phyloP scores from a whole-genome alignment of 2,797 vertebrate genomes.

The Malurus splendens region DNA sequence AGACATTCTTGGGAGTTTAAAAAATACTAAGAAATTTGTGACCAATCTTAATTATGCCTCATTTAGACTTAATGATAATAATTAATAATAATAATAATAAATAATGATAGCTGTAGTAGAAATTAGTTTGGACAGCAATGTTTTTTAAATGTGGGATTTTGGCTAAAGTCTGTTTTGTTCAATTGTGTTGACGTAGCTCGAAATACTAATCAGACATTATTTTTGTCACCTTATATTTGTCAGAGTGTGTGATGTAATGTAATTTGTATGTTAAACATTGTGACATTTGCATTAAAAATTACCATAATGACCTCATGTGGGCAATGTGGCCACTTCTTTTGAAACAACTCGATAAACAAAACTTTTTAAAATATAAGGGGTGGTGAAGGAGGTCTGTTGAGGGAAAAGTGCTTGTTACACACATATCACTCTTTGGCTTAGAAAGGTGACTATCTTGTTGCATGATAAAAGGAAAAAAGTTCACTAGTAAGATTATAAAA shows the following conservation, averaged over 20 bases:
- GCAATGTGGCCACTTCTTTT: background rate
- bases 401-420: background rate
- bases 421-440: background rate
- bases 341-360: background rate
- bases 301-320: background rate
- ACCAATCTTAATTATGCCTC: background rate
- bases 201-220: background rate
- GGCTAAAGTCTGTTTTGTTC: background rate
- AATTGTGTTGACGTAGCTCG: background rate
- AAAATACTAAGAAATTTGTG: background rate
- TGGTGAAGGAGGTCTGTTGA: background rate
- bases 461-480: background rate
- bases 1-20: background rate
- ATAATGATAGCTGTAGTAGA: background rate
- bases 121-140: background rate
- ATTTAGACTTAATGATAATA: background rate
- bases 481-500: background rate
- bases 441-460: background rate
- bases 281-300: background rate
- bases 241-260: background rate
- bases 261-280: background rate
- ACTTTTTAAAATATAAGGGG: accelerated
- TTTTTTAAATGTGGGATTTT: background rate
- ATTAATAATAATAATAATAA: no score
- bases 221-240: background rate